A percentile compares a stretch with the other conserved stretches of the same genome.
phyloP scores from a whole-genome alignment of 2,888 invertebrate genomes.

The Oligia latruncula region DNA sequence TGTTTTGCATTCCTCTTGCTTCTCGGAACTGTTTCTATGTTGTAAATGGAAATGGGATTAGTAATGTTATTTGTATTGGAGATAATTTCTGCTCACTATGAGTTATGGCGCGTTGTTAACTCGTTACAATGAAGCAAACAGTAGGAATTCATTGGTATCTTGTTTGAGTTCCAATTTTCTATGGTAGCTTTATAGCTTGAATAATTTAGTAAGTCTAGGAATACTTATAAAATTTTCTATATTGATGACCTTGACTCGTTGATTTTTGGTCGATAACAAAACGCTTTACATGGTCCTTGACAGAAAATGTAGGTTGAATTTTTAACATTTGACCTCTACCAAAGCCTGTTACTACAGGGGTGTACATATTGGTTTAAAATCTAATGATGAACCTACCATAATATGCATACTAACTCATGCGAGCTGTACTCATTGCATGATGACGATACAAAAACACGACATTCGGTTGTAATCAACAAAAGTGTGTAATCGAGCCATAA shows the following conservation, averaged over 20 bases:
- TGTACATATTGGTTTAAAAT: background rate
- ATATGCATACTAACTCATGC: background rate
- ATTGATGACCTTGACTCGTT: conserved; percentile 10
- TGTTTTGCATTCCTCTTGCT: conserved; percentile 65
- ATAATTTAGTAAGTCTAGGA: conserved; percentile 19
- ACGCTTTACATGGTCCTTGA: conserved; percentile 7
- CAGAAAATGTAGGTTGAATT: background rate
- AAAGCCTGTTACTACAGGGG: background rate
- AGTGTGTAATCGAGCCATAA: background rate
- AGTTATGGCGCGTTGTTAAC: conserved; percentile 42
- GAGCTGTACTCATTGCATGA: conserved; percentile 4
- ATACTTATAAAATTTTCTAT: conserved; percentile 16
- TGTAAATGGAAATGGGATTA: conserved; percentile 62
- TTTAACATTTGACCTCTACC: conserved; percentile 11
- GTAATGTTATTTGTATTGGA: conserved; percentile 54
- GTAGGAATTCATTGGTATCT: background rate
- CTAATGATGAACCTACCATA: background rate
- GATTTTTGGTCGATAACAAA: conserved; percentile 12
- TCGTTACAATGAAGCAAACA: conserved; percentile 25
- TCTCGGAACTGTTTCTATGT: conserved; percentile 59
- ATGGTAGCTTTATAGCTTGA: background rate
- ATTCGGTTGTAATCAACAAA: conserved; percentile 1
- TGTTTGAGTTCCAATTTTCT: conserved; percentile 26
- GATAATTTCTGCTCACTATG: conserved; percentile 54
- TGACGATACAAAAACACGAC: background rate